These are phyloP conservation scores for Gasteruption jaculator DNA, from an alignment of 2,888 invertebrate species.

Conservation along the genomic window DNA sequence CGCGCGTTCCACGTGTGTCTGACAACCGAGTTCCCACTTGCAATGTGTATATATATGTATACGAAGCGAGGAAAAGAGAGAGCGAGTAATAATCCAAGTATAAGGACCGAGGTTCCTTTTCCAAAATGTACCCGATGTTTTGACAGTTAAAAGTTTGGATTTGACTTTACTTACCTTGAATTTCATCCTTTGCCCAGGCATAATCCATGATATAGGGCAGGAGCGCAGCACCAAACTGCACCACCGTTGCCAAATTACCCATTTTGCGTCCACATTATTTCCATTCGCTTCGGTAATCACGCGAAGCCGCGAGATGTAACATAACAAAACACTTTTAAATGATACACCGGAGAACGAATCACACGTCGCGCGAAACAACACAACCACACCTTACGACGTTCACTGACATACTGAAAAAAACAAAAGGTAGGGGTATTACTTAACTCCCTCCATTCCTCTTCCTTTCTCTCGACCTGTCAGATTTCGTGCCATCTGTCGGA, in stretches of 20 bases:
- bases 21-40: too few relatives aligned
- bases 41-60: too few relatives aligned
- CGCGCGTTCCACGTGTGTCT: conserved; percentile 26
- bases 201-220: conserved; percentile 45
- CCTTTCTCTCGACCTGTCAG: too few relatives aligned
- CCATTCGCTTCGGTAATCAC: conserved; percentile 24
- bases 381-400: conserved; percentile 23
- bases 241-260: conserved; percentile 45
- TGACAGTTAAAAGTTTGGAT: neutral
- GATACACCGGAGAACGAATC: neutral
- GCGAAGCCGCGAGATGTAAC: conserved; percentile 20
- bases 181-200: conserved; percentile 34
- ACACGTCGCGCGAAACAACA: conserved; percentile 1
- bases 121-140: too few relatives aligned
- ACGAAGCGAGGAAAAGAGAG: too few relatives aligned
- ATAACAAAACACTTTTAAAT: too few relatives aligned
- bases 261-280: conserved; percentile 41
- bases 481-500: too few relatives aligned
- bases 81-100: too few relatives aligned
- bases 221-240: conserved; percentile 40
- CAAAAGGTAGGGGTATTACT: conserved; percentile 6
- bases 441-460: too few relatives aligned
- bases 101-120: too few relatives aligned
- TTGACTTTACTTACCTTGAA: conserved; percentile 27
- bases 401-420: conserved; percentile 31